phyloP scores from a whole-genome alignment of 2,888 invertebrate species.

The Netelia virgata region DNA sequence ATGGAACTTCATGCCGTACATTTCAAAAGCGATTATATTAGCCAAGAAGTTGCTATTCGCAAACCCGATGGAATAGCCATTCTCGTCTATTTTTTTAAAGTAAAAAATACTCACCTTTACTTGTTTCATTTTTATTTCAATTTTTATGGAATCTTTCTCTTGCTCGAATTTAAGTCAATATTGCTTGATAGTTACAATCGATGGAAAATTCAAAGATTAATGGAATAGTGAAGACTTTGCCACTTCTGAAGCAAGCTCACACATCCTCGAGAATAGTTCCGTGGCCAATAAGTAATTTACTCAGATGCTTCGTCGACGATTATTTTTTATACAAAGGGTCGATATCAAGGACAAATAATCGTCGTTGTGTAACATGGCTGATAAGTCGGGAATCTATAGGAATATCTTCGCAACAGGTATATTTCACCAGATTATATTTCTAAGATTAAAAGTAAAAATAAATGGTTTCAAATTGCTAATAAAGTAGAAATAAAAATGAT shows the following conservation, averaged over 20 bases:
- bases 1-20: constrained; percentile 88
- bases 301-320: constrained; percentile 87
- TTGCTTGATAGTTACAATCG: constrained; percentile 85
- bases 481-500: too few species aligned
- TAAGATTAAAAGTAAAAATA: constrained; percentile 7
- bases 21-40: constrained; percentile 88
- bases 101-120: constrained; percentile 72
- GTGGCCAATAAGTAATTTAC: constrained; percentile 85
- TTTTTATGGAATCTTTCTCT: constrained; percentile 38
- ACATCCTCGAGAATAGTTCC: constrained; percentile 86
- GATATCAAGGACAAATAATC: constrained; percentile 84
- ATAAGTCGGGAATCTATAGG: constrained; percentile 87
- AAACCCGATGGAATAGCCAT: constrained; percentile 87
- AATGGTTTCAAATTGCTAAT: constrained; percentile 14
- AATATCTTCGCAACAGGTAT: constrained; percentile 87
- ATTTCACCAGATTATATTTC: constrained; percentile 26
- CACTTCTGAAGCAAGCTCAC: constrained; percentile 86
- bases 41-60: constrained; percentile 87
- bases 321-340: constrained; percentile 89
- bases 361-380: constrained; percentile 87
- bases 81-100: constrained; percentile 88
- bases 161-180: neutral
- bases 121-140: neutral
- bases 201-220: constrained; percentile 84
- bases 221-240: constrained; percentile 85